Evolutionary conservation across 2,888 invertebrate species (phyloP).

Genomic region (Drosophila nr. perissopoda): DNA sequence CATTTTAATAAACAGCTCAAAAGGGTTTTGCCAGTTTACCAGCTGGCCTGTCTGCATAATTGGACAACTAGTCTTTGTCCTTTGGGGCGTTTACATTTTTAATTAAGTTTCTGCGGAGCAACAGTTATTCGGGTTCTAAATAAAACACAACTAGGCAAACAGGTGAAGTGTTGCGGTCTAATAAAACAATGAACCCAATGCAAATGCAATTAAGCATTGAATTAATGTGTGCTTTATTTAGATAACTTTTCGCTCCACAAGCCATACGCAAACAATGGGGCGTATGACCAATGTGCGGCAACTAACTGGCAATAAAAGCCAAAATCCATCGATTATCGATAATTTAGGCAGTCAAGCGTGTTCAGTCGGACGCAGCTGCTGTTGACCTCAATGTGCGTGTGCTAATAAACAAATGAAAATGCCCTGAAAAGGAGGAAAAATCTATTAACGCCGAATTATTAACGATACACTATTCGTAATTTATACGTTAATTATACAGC

Average conservation of each 20-base stretch:
- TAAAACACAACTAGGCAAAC: slow-evolving; percentile 14
- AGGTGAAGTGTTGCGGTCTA: slow-evolving; percentile 26
- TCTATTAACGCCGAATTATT: slow-evolving; percentile 80
- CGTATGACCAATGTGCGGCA: slow-evolving; percentile 38
- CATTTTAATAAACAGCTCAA: slow-evolving; percentile 57
- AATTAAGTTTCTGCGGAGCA: slow-evolving; percentile 38
- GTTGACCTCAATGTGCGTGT: slow-evolving; percentile 32
- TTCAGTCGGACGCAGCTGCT: slow-evolving; percentile 20
- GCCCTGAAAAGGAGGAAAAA: slow-evolving; percentile 59
- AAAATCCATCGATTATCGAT: slow-evolving; percentile 77
- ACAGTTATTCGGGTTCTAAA: slow-evolving; percentile 6
- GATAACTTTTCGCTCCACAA: slow-evolving; percentile 55
- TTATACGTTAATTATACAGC: slow-evolving; percentile 77
- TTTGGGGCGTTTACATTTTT: slow-evolving; percentile 37
- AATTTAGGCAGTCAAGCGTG: slow-evolving; percentile 62
- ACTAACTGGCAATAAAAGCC: slow-evolving; percentile 62
- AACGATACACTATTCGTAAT: slow-evolving; percentile 79
- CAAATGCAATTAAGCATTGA: slow-evolving; percentile 61
- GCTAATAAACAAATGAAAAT: slow-evolving; percentile 67
- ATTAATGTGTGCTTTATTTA: slow-evolving; percentile 65
- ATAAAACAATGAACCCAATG: slow-evolving; percentile 44
- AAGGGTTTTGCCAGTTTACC: slow-evolving; percentile 19
- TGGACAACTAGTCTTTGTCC: slow-evolving; percentile 33
- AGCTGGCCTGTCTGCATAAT: slow-evolving; percentile 34
- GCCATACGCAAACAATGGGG: slow-evolving; percentile 34